Base-by-base conservation (phyloP, 1,140 invertebrate genomes). In the Kradibia gibbosae region DNA sequence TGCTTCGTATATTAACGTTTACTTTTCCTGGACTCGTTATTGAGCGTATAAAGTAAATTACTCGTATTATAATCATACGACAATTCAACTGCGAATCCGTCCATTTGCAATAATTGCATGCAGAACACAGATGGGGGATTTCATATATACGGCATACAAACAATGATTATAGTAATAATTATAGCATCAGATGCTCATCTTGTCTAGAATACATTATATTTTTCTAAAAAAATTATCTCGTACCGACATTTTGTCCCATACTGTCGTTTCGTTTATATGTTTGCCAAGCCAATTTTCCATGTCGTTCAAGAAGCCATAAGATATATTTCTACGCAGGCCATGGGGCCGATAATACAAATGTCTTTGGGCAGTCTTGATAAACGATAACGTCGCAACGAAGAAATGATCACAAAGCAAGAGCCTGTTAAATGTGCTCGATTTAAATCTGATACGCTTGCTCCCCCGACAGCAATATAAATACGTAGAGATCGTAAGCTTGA, bases 11-110 rank as follows among this genome's bases (percentile, higher is more conserved):
- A 60, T 31, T 60, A 8, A 60, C 3, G 20, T 17, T n/a, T n/a
- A n/a, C n/a, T n/a, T 36, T 65, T 20, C 60, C 39, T 67, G 34
- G n/a, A 55, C 13, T 39, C 17, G 13, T 39, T n/a, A 8, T 67
- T 11, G n/a, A 39, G 11, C 36, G 39, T 39, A 67, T n/a, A 31
- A 62, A 0, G 17, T 22, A 11, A 42, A 42, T 28, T 48, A 1
- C 11, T 48, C 15, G 10, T 53, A 3, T 20, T 53, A 20, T 53
- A 45, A 45, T 45, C 13, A 45, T 45, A 1, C 31, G 8, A 7
- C 48, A 48, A 78, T 78, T 55, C 48, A 34, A 78, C 77, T 70
- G 77, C 77, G 65, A 78, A 57, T 7, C 11, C 20, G 42, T 65
- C 42, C 57, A n/a, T 65, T 42, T 48, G 39, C 4, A 57, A 75